Evolutionary conservation across 1,140 invertebrate species (phyloP).

Genomic region (Lutraria rhynchaena): DNA sequence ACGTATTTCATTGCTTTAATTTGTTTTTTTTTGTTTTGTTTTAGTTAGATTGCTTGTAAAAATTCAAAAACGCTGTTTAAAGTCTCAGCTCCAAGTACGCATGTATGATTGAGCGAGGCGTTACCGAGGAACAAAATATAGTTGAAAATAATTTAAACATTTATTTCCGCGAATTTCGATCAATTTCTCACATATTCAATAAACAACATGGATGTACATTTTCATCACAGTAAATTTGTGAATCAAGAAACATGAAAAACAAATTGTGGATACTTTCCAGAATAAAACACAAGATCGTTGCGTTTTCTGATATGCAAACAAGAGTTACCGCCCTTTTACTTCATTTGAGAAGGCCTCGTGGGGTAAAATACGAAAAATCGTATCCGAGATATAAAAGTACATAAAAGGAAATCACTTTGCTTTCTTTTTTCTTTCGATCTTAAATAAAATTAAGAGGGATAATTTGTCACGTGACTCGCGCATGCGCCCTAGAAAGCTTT

Average conservation of each 20-base stretch:
- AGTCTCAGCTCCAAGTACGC: too few species aligned
- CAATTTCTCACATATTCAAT: slow-evolving; percentile 26
- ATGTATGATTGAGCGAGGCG: too few species aligned
- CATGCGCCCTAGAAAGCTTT: slow-evolving; percentile 35
- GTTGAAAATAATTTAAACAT: slow-evolving; percentile 28
- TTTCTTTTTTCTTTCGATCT: slow-evolving; percentile 34
- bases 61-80: too few species aligned
- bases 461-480: slow-evolving; percentile 18
- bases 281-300: slow-evolving; percentile 7
- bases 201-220: slow-evolving; percentile 29
- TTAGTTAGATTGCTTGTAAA: too few species aligned
- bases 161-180: slow-evolving; percentile 29
- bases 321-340: slow-evolving; percentile 32
- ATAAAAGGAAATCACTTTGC: slow-evolving; percentile 39
- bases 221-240: slow-evolving; percentile 20
- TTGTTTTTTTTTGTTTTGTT: too few species aligned
- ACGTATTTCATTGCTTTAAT: too few species aligned
- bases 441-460: not conserved
- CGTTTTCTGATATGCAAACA: slow-evolving; percentile 31
- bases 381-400: slow-evolving; percentile 24
- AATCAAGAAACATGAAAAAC: slow-evolving; percentile 31
- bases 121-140: too few species aligned
- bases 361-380: slow-evolving; percentile 22
- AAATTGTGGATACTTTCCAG: slow-evolving; percentile 20
- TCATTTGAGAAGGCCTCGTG: slow-evolving; percentile 32